Base-by-base conservation (phyloP, 2,113 vertebrate species). In the Mormyrus iriodes region DNA sequence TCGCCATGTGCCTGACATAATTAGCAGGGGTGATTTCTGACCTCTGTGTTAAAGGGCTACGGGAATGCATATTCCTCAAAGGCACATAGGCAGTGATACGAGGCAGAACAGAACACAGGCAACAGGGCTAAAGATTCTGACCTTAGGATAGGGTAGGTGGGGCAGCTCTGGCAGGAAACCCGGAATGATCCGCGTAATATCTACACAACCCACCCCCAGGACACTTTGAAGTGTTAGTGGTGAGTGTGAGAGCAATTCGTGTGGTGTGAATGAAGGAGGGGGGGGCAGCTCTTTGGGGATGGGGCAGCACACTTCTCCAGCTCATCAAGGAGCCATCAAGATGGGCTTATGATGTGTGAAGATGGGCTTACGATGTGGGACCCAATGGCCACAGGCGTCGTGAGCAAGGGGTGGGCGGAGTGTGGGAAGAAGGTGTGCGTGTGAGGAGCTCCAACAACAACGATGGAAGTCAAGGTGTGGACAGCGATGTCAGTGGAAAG, bases 171-270 rank as follows among this genome's bases (percentile, higher is more conserved):
- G 89, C 58, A 58, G 61, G 85, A 89, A 87, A 65, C 48, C 46
- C 4, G 15, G 65, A 87, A 87, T 44, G 48, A 55, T 49, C 15
- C 35, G 24, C 86, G 49, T 76, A 86, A 89, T 89, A 4, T 85
- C 3, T 76, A 87, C 85, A 89, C 31, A 46, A 39, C 53, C 86
- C 35, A 8, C 52, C 58, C 13, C 84, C 31, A 13, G 35, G 21
- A 55, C 46, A 15, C 85, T 89, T 89, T 89, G 89, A 89, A 76
- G 89, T 76, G 31, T 46, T 65, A 76, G 46, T 1, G 24, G 65
- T 3, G n/a, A 51, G 83, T 42, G 61, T 76, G 84, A 39, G 84
- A 85, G 49, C 58, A 73, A 58, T 89, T 73, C 79, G 85, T 4
- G 1, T n/a, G 35, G 39, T n/a, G 35, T 35, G 82, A 73, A n/a